Evolutionary conservation across 2,113 vertebrate genomes (phyloP).

Genomic region (Xyliphius kryptos): DNA sequence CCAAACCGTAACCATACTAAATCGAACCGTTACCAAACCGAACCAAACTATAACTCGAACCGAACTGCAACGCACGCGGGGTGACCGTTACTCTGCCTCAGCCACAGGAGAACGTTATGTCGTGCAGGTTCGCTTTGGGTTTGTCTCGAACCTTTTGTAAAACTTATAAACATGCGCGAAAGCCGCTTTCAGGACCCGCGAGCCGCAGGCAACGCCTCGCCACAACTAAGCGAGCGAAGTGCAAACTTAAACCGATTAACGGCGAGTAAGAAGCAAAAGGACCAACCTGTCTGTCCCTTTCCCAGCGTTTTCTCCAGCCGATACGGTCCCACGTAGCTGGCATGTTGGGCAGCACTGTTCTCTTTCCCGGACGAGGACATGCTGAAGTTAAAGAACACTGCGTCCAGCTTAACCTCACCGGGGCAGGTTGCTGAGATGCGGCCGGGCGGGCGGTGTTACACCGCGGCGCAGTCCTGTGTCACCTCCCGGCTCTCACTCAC

Average conservation of each 20-base stretch:
- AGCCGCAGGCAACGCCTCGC: too few relatives aligned
- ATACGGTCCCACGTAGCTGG: constrained; percentile 99
- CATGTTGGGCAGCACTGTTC: constrained; percentile 92
- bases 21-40: too few relatives aligned
- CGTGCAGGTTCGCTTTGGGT: too few relatives aligned
- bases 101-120: too few relatives aligned
- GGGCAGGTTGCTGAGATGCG: constrained; percentile 39
- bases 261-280: constrained; percentile 31
- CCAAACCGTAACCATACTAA: too few relatives aligned
- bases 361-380: constrained; percentile 98
- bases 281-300: constrained; percentile 99
- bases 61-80: too few relatives aligned
- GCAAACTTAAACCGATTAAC: constrained; percentile 43
- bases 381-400: constrained; percentile 51
- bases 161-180: too few relatives aligned
- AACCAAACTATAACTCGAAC: too few relatives aligned
- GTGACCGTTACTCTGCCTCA: too few relatives aligned
- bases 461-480: constrained; percentile 45
- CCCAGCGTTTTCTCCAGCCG: constrained; percentile 98
- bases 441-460: constrained; percentile 43
- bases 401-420: constrained; percentile 50
- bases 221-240: constrained; percentile 32
- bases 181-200: too few relatives aligned
- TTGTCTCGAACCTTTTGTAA: too few relatives aligned
- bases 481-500: constrained; percentile 38